Percentiles rank a stretch among this genome's conserved stretches.
Evolutionary conservation across 2,797 vertebrate species (phyloP).

Genomic region (Momotus momota): DNA sequence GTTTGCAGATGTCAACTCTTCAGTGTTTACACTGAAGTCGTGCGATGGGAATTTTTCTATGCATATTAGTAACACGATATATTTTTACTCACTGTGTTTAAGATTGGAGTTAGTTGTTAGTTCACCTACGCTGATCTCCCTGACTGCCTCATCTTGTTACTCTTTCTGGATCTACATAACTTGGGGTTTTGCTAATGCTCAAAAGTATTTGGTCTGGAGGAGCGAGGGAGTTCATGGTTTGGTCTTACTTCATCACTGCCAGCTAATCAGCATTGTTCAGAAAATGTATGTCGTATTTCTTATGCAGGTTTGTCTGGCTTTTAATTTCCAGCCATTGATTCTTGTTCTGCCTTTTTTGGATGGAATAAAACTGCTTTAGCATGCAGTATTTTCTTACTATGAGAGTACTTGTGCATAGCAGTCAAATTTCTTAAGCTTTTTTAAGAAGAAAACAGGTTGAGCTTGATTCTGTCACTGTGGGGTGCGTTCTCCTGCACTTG

Average conservation of each 20-base stretch:
- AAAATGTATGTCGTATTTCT: not conserved
- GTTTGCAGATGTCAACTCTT: not conserved
- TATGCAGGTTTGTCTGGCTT: conserved; percentile 55
- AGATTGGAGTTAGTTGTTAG: not conserved
- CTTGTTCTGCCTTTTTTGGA: conserved; percentile 46
- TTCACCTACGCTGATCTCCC: conserved; percentile 5
- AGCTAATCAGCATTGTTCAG: conserved; percentile 41
- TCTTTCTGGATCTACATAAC: not conserved
- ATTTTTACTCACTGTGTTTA: not conserved
- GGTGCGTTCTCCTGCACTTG: conserved; percentile 22
- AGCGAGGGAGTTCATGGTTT: not conserved
- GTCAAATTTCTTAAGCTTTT: conserved; percentile 68
- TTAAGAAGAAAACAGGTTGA: conserved; percentile 66
- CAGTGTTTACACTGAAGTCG: not conserved
- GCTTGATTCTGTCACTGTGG: conserved; percentile 64
- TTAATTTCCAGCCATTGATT: conserved; percentile 65
- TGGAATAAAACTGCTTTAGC: conserved; percentile 29
- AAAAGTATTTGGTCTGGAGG: not conserved
- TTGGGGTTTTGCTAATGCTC: not conserved
- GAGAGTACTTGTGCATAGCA: conserved; percentile 58
- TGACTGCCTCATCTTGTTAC: not conserved
- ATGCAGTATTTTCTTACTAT: conserved; percentile 33
- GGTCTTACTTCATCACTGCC: not conserved
- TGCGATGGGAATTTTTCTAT: conserved; percentile 22
- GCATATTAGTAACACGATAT: not conserved